phyloP scores from a whole-genome alignment of 2,888 invertebrate genomes.

The Mythimna pallens region DNA sequence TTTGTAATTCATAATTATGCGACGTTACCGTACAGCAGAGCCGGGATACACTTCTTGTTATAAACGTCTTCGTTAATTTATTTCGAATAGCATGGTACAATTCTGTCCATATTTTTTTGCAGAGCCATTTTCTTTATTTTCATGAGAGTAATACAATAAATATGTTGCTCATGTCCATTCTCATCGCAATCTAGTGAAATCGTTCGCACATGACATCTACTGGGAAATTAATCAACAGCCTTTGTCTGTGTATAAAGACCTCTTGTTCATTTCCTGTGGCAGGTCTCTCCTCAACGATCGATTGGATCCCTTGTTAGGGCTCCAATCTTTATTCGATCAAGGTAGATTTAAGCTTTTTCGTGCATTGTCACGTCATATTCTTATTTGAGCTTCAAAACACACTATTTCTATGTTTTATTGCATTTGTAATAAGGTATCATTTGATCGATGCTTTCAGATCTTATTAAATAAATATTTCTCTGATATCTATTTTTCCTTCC shows the following conservation, averaged over 20 bases:
- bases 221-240: constrained; percentile 42
- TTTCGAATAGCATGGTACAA: constrained; percentile 22
- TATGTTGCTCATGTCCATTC: constrained; percentile 2
- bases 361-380: neutral
- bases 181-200: constrained; percentile 16
- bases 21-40: constrained; percentile 16
- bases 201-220: constrained; percentile 22
- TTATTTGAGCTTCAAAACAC: neutral
- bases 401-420: neutral
- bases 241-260: constrained; percentile 28
- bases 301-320: constrained; percentile 13
- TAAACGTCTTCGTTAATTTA: constrained; percentile 20
- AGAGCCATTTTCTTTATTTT: neutral
- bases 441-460: constrained; percentile 13
- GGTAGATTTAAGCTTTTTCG: neutral
- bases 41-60: constrained; percentile 23
- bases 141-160: constrained; percentile 7
- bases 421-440: constrained; percentile 10
- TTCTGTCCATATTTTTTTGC: constrained; percentile 10
- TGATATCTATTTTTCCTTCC: neutral
- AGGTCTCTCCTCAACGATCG: constrained; percentile 15
- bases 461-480: constrained; percentile 5
- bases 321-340: constrained; percentile 12
- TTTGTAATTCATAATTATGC: constrained; percentile 40
- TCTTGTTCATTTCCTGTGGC: constrained; percentile 31